Evolutionary conservation across 2,797 vertebrate species (phyloP).

Genomic region (Amblyopsis hoosieri): DNA sequence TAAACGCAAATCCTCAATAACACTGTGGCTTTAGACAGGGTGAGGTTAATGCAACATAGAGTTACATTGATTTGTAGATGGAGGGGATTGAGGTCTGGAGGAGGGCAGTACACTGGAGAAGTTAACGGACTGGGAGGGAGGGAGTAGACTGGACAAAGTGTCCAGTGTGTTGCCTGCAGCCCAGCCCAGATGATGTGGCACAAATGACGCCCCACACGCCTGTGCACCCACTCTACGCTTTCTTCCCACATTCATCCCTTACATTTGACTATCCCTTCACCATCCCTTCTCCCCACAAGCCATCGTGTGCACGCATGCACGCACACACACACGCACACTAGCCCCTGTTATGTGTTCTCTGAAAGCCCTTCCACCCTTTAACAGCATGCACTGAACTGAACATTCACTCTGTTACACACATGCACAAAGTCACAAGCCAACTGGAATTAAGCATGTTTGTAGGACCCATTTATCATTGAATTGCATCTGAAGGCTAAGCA

Average conservation of each 20-base stretch:
- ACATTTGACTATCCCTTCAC: background rate
- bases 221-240: conserved; percentile 44
- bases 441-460: too few relatives aligned
- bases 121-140: conserved; percentile 32
- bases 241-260: conserved; percentile 24
- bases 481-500: too few relatives aligned
- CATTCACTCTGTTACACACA: background rate
- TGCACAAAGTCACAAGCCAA: too few relatives aligned
- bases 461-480: too few relatives aligned
- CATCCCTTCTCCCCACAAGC: background rate
- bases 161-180: conserved; percentile 67
- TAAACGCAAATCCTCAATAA: background rate
- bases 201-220: conserved; percentile 51
- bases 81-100: conserved; percentile 29
- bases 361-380: background rate
- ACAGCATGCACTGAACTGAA: conserved; percentile 10
- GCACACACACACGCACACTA: background rate
- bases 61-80: conserved; percentile 46
- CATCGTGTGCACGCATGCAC: background rate
- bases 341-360: background rate
- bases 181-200: conserved; percentile 76
- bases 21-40: conserved; percentile 15
- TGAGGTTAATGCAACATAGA: conserved; percentile 25
- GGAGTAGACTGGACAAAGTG: conserved; percentile 68
- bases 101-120: conserved; percentile 14